Evolutionary conservation across 2,797 vertebrate species (phyloP).

Genomic region (Anas flavirostris): DNA sequence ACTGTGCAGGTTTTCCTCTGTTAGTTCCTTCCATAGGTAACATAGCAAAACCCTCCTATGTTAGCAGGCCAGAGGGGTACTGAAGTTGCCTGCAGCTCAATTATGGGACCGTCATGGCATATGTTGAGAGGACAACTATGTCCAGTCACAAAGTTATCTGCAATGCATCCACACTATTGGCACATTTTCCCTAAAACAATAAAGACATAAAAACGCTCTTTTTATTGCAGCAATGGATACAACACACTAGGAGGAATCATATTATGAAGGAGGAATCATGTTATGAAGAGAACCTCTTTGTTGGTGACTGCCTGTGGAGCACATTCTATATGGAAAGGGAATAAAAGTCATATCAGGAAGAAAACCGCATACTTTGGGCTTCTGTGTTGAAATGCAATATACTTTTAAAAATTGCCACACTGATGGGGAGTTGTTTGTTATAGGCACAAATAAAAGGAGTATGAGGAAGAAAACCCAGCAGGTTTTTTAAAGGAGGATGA

Average conservation of each 20-base stretch:
- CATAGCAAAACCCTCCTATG: neutral
- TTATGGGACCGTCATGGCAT: neutral
- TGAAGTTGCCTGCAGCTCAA: neutral
- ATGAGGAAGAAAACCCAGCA: neutral
- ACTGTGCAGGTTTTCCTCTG: neutral
- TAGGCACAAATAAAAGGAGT: neutral
- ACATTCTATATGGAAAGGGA: neutral
- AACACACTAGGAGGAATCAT: neutral
- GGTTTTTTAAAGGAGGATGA: neutral
- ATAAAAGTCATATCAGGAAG: accelerated
- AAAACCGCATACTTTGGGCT: neutral
- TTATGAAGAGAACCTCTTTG: neutral
- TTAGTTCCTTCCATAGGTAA: neutral
- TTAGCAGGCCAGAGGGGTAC: neutral
- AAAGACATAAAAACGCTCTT: accelerated
- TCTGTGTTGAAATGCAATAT: neutral
- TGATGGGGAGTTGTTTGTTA: neutral
- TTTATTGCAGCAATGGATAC: neutral
- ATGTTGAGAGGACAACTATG: neutral
- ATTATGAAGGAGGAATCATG: neutral
- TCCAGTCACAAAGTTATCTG: neutral
- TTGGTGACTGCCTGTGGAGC: accelerated
- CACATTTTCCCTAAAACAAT: neutral
- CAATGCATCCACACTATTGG: neutral
- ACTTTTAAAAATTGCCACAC: neutral